These are phyloP conservation scores for Pseudomyrmex dendroicus DNA, from an alignment of 1,140 invertebrate species.

Conservation along the genomic window DNA sequence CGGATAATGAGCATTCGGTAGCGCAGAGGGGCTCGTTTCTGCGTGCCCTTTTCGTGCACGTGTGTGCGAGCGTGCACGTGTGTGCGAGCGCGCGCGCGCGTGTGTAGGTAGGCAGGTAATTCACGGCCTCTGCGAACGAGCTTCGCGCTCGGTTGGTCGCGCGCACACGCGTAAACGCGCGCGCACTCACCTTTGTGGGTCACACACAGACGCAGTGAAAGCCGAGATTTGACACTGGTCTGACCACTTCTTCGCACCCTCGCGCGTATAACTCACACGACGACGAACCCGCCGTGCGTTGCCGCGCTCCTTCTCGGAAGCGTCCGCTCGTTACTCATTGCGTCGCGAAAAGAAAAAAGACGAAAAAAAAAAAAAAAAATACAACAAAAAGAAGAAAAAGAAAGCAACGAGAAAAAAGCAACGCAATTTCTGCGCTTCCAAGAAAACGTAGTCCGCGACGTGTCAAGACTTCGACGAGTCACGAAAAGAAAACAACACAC, in stretches of 20 bases:
- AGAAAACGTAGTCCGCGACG: slow-evolving; percentile 33
- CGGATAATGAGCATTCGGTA: slow-evolving; percentile 65
- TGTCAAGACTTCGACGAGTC: slow-evolving; percentile 8
- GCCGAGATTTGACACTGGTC: slow-evolving; percentile 70
- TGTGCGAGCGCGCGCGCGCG: too few species aligned
- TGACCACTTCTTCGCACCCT: slow-evolving; percentile 65
- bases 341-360: slow-evolving; percentile 15
- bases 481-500: too few species aligned
- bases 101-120: slow-evolving; percentile 27
- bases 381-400: neutral
- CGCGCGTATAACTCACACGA: slow-evolving; percentile 50
- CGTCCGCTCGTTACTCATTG: slow-evolving; percentile 42
- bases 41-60: neutral
- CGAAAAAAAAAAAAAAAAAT: neutral
- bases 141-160: slow-evolving; percentile 24
- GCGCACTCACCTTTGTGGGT: slow-evolving; percentile 58
- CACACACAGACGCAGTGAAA: slow-evolving; percentile 67
- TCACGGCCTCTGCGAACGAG: slow-evolving; percentile 48
- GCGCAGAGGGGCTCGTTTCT: slow-evolving; percentile 47
- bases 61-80: too few species aligned
- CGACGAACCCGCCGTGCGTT: slow-evolving; percentile 2
- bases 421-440: slow-evolving; percentile 34
- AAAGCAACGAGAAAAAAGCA: neutral
- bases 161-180: neutral
- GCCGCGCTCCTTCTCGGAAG: slow-evolving; percentile 33